Base-by-base conservation (phyloP, 1,140 invertebrate species). In the Lethrus apterus region DNA sequence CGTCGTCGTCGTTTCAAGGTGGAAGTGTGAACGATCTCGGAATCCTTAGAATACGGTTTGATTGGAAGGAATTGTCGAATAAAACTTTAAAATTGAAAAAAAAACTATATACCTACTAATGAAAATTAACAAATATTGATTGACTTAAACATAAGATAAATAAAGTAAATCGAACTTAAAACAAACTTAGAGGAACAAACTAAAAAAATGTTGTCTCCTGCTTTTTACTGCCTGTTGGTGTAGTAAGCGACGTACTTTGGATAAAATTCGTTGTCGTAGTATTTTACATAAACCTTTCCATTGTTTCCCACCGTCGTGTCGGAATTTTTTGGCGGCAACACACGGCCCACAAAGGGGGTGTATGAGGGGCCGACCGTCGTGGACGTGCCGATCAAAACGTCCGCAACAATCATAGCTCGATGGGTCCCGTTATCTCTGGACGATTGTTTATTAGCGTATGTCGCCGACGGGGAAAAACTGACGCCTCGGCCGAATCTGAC, bases 201-300 rank as follows among this genome's bases (percentile, higher is more conserved):
- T n/a, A n/a, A n/a, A n/a, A n/a, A n/a, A n/a, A n/a, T n/a, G n/a
- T n/a, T n/a, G n/a, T n/a, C n/a, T n/a, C n/a, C n/a, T n/a, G n/a
- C n/a, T n/a, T n/a, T n/a, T n/a, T n/a, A n/a, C n/a, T n/a, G n/a
- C n/a, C n/a, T n/a, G 15, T 34, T n/a, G 15, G 8, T 34, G 20
- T 51, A 51, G 44, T 47, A 51, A 15, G 34, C 41, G 23, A 44
- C 19, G 23, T 47, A 51, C 13, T 46, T 41, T 26, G 50, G 50
- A 38, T 47, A 47, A 47, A 47, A 51, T 48, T 51, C 50, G 36
- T 51, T 29, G 30, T 51, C 50, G 31, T 51, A 48, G 31, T 36
- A 51, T 21, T 51, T 51, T 2, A 51, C 50, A 44, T 46, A 47
- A 2, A 48, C 45, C 1, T 44, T 3, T 11, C 42, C 24, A 24